phyloP scores from a whole-genome alignment of 2,113 vertebrate species.

The Anser cygnoides region DNA sequence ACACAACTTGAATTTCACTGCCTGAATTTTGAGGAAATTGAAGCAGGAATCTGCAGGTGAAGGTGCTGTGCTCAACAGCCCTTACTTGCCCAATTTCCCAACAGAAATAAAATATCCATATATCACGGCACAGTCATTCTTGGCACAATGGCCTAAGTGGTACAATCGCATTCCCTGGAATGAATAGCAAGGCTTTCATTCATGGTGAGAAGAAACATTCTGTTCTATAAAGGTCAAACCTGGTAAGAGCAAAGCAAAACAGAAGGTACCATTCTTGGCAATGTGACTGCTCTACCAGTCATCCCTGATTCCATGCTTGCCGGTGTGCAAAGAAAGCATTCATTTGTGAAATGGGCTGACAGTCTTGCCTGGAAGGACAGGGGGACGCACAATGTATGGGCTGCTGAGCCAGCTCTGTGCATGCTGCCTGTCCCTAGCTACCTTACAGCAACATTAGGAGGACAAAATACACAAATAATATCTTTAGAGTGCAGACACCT shows the following conservation, averaged over 20 bases:
- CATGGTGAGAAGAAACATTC: background rate
- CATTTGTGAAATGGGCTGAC: background rate
- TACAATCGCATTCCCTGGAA: background rate
- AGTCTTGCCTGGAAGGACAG: background rate
- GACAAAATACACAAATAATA: background rate
- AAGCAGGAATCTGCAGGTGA: background rate
- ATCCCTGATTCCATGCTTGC: background rate
- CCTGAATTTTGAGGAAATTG: background rate
- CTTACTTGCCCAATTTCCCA: background rate
- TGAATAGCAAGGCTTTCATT: background rate
- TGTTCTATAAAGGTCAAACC: slow-evolving; percentile 19
- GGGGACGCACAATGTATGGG: fast-evolving
- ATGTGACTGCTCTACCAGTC: background rate
- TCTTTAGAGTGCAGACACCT: background rate
- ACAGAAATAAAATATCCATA: background rate
- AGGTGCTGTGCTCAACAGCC: background rate
- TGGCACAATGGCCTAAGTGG: background rate
- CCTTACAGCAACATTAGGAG: background rate
- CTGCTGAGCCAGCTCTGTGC: background rate
- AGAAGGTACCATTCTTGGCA: background rate
- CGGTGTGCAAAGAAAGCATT: fast-evolving
- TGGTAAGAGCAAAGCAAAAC: background rate
- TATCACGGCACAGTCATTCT: background rate
- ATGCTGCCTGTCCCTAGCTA: background rate
- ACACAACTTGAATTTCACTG: background rate